These are phyloP conservation scores for Muraenolepis orangiensis DNA, from an alignment of 2,797 vertebrate genomes.

Conservation along the genomic window DNA sequence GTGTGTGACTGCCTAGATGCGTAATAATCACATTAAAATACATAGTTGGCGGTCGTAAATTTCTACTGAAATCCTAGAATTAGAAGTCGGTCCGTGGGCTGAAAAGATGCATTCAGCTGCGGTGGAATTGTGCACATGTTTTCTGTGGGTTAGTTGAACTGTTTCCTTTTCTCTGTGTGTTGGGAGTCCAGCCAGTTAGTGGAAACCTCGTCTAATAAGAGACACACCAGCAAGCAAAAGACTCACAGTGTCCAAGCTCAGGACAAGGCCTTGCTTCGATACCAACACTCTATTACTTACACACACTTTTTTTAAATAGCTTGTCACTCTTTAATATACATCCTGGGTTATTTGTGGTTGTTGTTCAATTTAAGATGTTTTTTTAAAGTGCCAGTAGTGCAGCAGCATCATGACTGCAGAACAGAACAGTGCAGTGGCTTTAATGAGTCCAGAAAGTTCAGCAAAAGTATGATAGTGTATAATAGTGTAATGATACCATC, in stretches of 20 bases:
- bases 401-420: no score
- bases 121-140: constrained; percentile 43
- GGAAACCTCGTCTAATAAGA: constrained; percentile 53
- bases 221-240: constrained; percentile 25
- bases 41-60: neutral
- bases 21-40: neutral
- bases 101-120: constrained; percentile 38
- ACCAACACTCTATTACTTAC: neutral
- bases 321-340: no score
- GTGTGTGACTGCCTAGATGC: neutral
- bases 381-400: no score
- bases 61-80: constrained; percentile 30
- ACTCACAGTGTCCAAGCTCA: neutral
- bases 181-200: constrained; percentile 60
- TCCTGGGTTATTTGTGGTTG: neutral
- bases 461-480: no score
- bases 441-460: no score
- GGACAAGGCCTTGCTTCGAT: constrained; percentile 1
- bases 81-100: constrained; percentile 17
- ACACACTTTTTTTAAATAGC: neutral
- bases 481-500: no score
- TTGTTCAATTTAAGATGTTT: no score
- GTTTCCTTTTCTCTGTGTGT: constrained; percentile 56
- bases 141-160: constrained; percentile 44
- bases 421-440: no score